phyloP scores from a whole-genome alignment of 2,797 vertebrate species.

The Catostomus latipinnis region DNA sequence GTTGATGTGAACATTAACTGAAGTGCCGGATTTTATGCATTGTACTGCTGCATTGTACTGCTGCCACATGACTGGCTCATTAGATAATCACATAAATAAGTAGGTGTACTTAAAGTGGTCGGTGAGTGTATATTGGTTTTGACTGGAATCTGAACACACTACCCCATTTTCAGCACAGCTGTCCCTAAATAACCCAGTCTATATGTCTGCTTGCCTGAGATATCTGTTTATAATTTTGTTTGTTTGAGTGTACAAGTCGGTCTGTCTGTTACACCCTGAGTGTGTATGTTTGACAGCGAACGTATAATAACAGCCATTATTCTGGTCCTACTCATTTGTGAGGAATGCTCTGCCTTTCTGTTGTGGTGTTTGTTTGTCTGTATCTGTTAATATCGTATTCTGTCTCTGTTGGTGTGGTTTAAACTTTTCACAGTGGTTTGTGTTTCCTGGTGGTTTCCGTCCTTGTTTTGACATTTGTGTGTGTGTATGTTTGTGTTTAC shows the following conservation, averaged over 20 bases:
- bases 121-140: conserved; percentile 19
- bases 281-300: conserved; percentile 25
- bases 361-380: conserved; percentile 39
- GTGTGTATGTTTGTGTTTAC: conserved; percentile 27
- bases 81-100: no score
- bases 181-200: conserved; percentile 43
- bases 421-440: conserved; percentile 31
- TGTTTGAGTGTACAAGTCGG: conserved; percentile 12
- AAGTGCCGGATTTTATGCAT: no score
- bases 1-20: no score
- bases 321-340: conserved; percentile 32
- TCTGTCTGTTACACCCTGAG: conserved; percentile 7
- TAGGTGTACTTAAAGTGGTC: no score
- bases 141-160: conserved; percentile 8
- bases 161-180: conserved; percentile 1
- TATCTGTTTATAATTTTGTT: conserved; percentile 11
- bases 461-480: conserved; percentile 24
- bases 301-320: conserved; percentile 44
- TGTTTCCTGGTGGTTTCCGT: conserved; percentile 36
- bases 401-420: conserved; percentile 39
- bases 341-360: conserved; percentile 43
- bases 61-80: no score
- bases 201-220: not conserved
- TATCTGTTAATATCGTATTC: conserved; percentile 41
- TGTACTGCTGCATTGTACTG: no score